Percentiles rank a stretch among this genome's conserved stretches.
These are phyloP conservation scores for Platysteira castanea DNA, from an alignment of 2,113 vertebrate genomes.

Conservation along the genomic window DNA sequence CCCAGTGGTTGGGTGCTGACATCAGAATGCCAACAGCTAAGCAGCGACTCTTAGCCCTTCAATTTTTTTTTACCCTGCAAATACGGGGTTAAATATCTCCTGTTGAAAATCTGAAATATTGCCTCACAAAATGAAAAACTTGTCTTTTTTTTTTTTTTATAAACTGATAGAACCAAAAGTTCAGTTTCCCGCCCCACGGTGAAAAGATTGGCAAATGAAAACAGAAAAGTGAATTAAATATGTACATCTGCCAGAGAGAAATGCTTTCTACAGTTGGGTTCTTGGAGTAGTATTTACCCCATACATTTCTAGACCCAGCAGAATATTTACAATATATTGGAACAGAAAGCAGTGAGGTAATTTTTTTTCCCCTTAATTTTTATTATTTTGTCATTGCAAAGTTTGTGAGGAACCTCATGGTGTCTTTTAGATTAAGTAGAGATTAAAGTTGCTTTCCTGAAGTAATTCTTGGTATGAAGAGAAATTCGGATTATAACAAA, in stretches of 20 bases:
- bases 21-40: background rate
- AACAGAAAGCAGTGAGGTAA: background rate
- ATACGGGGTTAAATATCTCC: background rate
- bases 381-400: background rate
- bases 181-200: fast-evolving
- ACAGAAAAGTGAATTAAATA: background rate
- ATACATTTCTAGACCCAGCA: background rate
- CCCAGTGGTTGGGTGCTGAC: background rate
- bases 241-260: background rate
- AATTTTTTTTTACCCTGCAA: background rate
- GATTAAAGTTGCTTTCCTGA: background rate
- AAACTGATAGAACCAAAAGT: background rate
- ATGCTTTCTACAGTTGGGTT: background rate
- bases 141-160: background rate
- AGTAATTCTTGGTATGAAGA: background rate
- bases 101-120: background rate
- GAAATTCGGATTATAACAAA: background rate
- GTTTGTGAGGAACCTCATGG: background rate
- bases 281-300: background rate
- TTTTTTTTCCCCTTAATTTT: background rate
- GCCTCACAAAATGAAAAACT: background rate
- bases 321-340: background rate
- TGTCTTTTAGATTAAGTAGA: background rate
- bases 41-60: background rate
- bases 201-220: background rate